Evolutionary conservation across 1,140 invertebrate species (phyloP).

Genomic region (Brachionus manjavacas): DNA sequence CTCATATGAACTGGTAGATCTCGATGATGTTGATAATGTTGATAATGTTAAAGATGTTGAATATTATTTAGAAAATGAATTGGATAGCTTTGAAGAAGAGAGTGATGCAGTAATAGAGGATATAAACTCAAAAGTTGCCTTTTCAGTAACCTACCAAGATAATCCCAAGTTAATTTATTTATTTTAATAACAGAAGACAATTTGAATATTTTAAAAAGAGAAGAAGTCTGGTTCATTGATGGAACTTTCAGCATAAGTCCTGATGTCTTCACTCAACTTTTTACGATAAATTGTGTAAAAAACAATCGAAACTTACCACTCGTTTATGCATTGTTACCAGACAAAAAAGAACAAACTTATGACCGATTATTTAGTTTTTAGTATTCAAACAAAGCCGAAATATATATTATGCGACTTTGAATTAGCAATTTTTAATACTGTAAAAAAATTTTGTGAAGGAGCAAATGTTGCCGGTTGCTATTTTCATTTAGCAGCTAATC

Average conservation of each 20-base stretch:
- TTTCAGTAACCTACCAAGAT: background rate
- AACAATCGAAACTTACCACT: background rate
- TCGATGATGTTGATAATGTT: background rate
- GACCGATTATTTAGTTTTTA: background rate
- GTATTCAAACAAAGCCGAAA: background rate
- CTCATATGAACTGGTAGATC: background rate
- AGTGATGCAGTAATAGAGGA: background rate
- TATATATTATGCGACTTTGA: conserved; percentile 9
- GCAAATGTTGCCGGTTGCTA: background rate
- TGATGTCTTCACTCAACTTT: conserved; percentile 7
- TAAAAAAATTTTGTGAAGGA: background rate
- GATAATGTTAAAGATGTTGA: background rate
- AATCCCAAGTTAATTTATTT: conserved; percentile 6
- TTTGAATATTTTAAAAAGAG: background rate
- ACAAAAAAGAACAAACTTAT: conserved; percentile 15
- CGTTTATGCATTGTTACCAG: background rate
- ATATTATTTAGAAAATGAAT: conserved; percentile 7
- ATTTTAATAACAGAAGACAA: background rate
- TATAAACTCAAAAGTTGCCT: background rate
- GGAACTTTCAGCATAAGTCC: background rate
- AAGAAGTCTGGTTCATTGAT: conserved; percentile 8
- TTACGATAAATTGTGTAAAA: conserved; percentile 7
- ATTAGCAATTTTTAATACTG: background rate
- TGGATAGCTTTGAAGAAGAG: conserved; percentile 7
- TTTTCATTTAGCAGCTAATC: conserved; percentile 8